Evolutionary conservation across 2,113 vertebrate genomes (phyloP), one percentile per base, ranked within the genome.

Genomic region (Hystrix cristata): DNA sequence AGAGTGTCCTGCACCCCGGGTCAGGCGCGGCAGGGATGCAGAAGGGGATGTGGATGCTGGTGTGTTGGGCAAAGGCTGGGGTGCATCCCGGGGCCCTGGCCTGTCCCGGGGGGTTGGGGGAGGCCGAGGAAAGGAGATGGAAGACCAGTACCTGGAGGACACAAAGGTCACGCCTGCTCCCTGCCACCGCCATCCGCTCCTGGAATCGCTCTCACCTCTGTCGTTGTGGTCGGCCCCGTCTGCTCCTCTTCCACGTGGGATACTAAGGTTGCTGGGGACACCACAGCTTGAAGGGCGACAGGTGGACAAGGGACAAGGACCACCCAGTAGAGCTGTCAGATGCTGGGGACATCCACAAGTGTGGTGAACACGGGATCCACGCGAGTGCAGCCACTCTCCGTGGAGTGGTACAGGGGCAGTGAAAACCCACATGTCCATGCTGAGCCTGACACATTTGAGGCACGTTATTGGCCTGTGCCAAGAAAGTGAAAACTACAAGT

Each of bases 71-170:
- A 85, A 87, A 27, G 74, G 91, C 94, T 95, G 87, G 92, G 86
- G 38, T 53, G 23, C 23, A 62, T 7, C 60, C 25, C 9, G 31
- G 34, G 31, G 16, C 29, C 14, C 65, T 34, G 31, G 31, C 31
- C 14, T 3, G 34, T n/a, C 65, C 65, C 65, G 16, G n/a, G 34
- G 65, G 21, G 65, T 34, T 57, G 60, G 65, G 31, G 87, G 85
- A 95, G 57, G 81, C 87, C 94, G 90, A 97, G 95, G 91, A 97
- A 95, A 96, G 92, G 87, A 97, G 95, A 93, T 91, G 23, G 82
- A 93, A 90, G 62, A 60, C 71, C 53, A 51, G 93, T 69, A 74
- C 81, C 53, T 72, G 76, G 38, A 38, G 65, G 64, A 65, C 29
- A 34, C 29, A 65, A 34, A 65, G 29, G 31, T 67, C 31, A 14